phyloP scores from a whole-genome alignment of 1,140 invertebrate genomes.

The Vanessa tameamea region DNA sequence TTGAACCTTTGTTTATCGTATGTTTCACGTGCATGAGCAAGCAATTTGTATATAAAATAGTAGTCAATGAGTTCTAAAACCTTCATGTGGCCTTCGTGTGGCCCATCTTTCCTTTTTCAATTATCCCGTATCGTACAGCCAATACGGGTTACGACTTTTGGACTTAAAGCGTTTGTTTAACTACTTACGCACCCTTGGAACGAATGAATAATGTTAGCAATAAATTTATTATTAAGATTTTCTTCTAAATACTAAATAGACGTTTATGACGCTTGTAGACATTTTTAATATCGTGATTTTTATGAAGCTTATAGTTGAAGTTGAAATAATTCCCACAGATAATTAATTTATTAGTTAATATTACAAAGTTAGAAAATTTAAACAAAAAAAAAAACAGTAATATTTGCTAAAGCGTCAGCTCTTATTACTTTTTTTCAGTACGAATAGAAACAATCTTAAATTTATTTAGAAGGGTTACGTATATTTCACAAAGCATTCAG shows the following conservation, averaged over 20 bases:
- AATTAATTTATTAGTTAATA: too few species aligned
- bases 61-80: constrained; percentile 17
- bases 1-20: background rate
- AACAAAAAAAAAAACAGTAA: too few species aligned
- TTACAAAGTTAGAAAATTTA: too few species aligned
- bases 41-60: constrained; percentile 12
- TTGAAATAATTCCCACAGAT: too few species aligned
- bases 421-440: background rate
- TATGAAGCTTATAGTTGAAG: too few species aligned
- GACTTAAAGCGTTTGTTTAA: constrained; percentile 35
- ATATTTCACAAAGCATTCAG: background rate
- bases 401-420: background rate
- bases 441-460: background rate
- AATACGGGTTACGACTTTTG: constrained; percentile 34
- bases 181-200: constrained; percentile 5
- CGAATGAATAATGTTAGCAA: background rate
- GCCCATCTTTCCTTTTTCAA: constrained; percentile 32
- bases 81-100: background rate
- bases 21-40: background rate
- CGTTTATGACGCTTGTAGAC: too few species aligned
- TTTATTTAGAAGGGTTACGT: background rate
- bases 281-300: too few species aligned
- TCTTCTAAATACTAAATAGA: too few species aligned
- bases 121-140: constrained; percentile 35
- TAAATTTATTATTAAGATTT: background rate